phyloP scores from a whole-genome alignment of 2,797 vertebrate genomes.

The Oreortyx pictus region DNA sequence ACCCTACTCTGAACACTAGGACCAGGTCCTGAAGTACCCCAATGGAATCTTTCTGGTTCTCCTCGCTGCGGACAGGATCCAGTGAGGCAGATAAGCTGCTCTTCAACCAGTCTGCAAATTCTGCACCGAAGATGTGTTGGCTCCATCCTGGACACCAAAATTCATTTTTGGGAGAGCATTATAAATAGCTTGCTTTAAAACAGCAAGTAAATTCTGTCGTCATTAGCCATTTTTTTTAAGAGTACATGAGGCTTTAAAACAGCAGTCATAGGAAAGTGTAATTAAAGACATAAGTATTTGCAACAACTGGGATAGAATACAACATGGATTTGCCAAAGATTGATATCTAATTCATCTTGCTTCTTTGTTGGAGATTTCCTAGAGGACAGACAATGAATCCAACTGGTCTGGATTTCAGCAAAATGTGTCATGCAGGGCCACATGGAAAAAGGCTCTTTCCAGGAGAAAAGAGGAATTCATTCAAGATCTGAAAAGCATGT shows the following conservation, averaged over 20 bases:
- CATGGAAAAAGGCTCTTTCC: slow-evolving; percentile 13
- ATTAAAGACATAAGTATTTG: slow-evolving; percentile 41
- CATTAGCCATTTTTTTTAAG: slow-evolving; percentile 18
- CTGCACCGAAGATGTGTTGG: not conserved
- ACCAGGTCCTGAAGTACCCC: not conserved
- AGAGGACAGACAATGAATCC: slow-evolving; percentile 31
- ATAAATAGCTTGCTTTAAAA: not conserved
- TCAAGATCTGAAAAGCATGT: slow-evolving; percentile 2
- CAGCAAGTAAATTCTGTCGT: not conserved
- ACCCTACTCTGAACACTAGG: not conserved
- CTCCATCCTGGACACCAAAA: not conserved
- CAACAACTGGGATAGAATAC: slow-evolving; percentile 12
- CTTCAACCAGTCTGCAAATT: not conserved
- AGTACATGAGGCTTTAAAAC: slow-evolving; percentile 13
- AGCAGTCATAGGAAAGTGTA: not conserved
- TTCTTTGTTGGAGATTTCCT: slow-evolving; percentile 47
- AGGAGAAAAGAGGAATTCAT: slow-evolving; percentile 25
- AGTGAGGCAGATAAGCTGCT: not conserved
- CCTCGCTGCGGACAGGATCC: fast-evolving
- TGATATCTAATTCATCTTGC: slow-evolving; percentile 39
- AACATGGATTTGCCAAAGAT: slow-evolving; percentile 37
- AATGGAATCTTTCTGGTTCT: not conserved
- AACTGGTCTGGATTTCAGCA: slow-evolving; percentile 25
- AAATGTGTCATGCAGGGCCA: not conserved
- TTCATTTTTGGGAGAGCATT: not conserved